Base-by-base conservation (phyloP, 2,113 vertebrate genomes). In the Leuciscus idus region DNA sequence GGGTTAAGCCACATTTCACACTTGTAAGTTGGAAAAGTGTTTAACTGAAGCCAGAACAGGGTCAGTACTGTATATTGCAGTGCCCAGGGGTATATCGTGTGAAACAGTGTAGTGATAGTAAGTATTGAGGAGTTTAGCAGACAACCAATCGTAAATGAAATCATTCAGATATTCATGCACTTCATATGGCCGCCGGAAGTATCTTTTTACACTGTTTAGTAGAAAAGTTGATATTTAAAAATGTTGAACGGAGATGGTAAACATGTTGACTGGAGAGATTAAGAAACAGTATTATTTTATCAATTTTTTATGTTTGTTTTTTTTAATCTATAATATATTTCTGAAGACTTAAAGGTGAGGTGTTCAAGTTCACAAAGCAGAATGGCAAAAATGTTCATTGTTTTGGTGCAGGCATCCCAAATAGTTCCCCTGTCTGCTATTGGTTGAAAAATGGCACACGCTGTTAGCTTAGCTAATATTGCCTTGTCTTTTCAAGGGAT, bases 1-100 rank as follows among this genome's bases (percentile, higher is more conserved):
- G 77, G 77, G 33, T 43, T 72, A 73, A 73, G 21, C 36, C 3
- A n/a, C 33, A 21, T 70, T 70, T 70, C 30, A 76, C 73, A 76
- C 46, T 76, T 43, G 39, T 43, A 43, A 43, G 8, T 76, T 19
- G 39, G 12, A 66, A 30, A 48, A 74, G 72, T 21, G 23, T 43
- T 39, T 39, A 72, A 17, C 13, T 19, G 28, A 66, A 33, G 64
- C 64, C 36, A 39, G 33, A 72, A 72, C 68, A 23, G 57, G 6
- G 57, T 59, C 11, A n/a, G 30, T 6, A n/a, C 23, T 43, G 57
- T 79, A 23, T 39, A 62, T 43, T 46, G 6, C 59, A 28, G 36
- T 66, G 79, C 26, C 26, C 17, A n/a, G 26, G 13, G 17, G n/a
- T 48, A 17, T 48, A 30, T 3, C 21, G 17, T 30, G 26, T 64